These are phyloP conservation scores for Dione juno DNA, from an alignment of 2,888 invertebrate species.

Conservation along the genomic window DNA sequence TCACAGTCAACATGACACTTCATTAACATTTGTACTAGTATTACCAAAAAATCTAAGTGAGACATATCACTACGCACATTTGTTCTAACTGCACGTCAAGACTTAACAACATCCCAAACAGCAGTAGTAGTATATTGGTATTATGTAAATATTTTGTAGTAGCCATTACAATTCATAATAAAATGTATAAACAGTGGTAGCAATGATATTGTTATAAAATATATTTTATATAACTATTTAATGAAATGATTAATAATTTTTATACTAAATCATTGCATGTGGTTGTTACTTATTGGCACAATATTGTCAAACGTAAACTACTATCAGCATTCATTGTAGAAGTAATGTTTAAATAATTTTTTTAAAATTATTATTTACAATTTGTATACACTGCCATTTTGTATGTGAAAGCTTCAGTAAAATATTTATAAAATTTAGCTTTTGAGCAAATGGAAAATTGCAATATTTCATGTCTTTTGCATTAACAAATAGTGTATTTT, in stretches of 20 bases:
- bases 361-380: too few relatives aligned
- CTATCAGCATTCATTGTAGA: neutral
- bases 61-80: neutral
- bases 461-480: neutral
- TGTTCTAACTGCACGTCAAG: neutral
- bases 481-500: neutral
- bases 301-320: neutral
- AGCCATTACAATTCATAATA: neutral
- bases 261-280: neutral
- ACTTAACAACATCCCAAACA: neutral
- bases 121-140: too few relatives aligned
- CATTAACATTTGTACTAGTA: too few relatives aligned
- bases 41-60: too few relatives aligned
- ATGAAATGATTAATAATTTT: neutral
- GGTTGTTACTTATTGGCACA: neutral
- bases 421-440: neutral
- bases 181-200: neutral
- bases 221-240: neutral
- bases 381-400: slow-evolving; percentile 24
- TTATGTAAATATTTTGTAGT: too few relatives aligned
- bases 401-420: neutral
- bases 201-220: neutral
- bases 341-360: neutral
- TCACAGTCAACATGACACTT: neutral
- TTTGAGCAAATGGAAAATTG: neutral